A percentile compares a stretch with the other conserved stretches of the same genome.
Evolutionary conservation across 2,113 vertebrate genomes (phyloP).

Genomic region (Ictidomys tridecemlineatus): DNA sequence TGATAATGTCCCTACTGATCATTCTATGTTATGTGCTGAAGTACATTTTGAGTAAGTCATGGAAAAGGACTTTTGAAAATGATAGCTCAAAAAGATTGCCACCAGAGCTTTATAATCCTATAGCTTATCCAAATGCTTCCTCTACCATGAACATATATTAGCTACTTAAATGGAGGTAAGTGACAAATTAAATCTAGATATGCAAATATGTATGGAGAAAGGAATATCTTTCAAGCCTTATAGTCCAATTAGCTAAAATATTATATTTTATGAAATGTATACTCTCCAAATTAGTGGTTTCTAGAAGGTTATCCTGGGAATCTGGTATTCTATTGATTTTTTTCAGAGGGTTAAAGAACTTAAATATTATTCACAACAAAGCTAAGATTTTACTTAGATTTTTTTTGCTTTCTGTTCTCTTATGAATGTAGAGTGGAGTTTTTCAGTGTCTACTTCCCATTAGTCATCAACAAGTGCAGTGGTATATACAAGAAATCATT

Average conservation of each 20-base stretch:
- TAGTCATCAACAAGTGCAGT: neutral
- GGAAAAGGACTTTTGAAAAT: constrained; percentile 3
- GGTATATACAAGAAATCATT: neutral
- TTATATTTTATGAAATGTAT: neutral
- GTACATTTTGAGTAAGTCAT: neutral
- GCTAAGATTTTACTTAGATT: neutral
- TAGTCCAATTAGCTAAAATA: neutral
- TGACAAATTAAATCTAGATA: neutral
- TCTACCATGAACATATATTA: neutral
- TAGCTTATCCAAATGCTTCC: neutral
- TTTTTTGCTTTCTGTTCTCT: neutral
- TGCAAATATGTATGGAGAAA: neutral
- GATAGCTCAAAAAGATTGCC: neutral
- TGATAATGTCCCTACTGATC: constrained; percentile 23
- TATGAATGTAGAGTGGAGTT: neutral
- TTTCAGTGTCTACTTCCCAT: neutral
- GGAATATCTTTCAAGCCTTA: neutral
- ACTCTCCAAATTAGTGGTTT: neutral
- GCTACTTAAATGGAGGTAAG: neutral
- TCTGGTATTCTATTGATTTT: neutral
- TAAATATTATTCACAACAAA: neutral
- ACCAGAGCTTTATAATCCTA: neutral
- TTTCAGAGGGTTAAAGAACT: neutral
- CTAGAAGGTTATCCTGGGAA: neutral
- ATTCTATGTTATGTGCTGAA: constrained; percentile 18